Conservation (phyloP, 2,113 vertebrate genomes). For the Hyperopisus bebe region DNA sequence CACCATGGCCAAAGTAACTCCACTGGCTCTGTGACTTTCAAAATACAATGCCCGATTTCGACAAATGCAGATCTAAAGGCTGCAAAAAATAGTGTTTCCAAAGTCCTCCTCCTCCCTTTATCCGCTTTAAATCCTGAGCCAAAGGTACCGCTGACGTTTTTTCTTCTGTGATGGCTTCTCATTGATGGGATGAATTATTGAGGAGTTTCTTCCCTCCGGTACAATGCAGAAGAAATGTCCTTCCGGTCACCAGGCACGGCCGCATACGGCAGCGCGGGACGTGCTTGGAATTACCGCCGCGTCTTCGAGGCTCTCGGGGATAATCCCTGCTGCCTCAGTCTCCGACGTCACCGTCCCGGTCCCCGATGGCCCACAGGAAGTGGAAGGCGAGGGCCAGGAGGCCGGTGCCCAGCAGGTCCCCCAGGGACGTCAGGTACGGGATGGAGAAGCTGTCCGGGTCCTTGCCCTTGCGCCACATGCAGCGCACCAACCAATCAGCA, state of each 20-base stretch:
- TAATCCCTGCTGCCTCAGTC: slow-evolving; percentile 58
- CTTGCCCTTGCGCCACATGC: slow-evolving; percentile 91
- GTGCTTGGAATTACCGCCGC: background rate
- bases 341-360: slow-evolving; percentile 89
- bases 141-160: background rate
- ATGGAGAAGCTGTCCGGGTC: slow-evolving; percentile 96
- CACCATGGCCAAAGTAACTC: background rate
- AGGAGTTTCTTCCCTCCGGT: background rate
- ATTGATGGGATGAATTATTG: background rate
- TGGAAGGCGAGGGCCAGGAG: slow-evolving; percentile 86
- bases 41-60: background rate
- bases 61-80: background rate
- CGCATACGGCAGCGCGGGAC: background rate
- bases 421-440: slow-evolving; percentile 88
- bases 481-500: slow-evolving; percentile 94
- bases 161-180: background rate
- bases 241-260: background rate
- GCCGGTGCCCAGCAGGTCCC: slow-evolving; percentile 89
- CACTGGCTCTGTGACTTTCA: background rate
- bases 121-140: background rate
- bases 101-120: background rate
- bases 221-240: background rate
- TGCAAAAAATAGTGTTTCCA: background rate
- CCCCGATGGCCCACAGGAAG: slow-evolving; percentile 91
- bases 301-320: background rate